Evolutionary conservation across 1,140 invertebrate genomes (phyloP).

Genomic region (Gonatopus flavifemur): DNA sequence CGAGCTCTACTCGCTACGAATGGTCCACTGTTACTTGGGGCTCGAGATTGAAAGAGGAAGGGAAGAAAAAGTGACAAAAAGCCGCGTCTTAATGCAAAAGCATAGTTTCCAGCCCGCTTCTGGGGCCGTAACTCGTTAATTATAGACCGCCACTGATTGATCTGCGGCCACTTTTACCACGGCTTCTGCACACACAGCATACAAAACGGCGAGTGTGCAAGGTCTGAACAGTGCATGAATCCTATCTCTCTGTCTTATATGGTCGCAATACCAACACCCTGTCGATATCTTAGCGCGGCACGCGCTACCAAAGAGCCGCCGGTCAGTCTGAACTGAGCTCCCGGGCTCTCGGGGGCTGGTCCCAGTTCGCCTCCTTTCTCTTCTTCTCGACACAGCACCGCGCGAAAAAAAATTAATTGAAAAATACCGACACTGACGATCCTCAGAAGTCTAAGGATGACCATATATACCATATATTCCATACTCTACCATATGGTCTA

Average conservation of each 20-base stretch:
- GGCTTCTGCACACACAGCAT: slow-evolving; percentile 16
- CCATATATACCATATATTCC: too few species aligned
- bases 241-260: background rate
- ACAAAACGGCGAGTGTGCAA: background rate
- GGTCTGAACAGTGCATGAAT: too few species aligned
- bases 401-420: slow-evolving; percentile 50
- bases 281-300: slow-evolving; percentile 47
- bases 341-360: too few species aligned
- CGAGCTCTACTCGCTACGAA: too few species aligned
- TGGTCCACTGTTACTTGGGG: too few species aligned
- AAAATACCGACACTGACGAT: slow-evolving; percentile 46
- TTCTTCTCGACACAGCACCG: too few species aligned
- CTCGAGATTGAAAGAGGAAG: too few species aligned
- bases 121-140: slow-evolving; percentile 55
- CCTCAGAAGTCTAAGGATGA: too few species aligned
- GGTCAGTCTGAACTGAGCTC: too few species aligned
- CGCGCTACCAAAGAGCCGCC: slow-evolving; percentile 31
- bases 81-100: slow-evolving; percentile 55
- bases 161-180: slow-evolving; percentile 41
- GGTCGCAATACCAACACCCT: slow-evolving; percentile 40
- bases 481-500: too few species aligned
- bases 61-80: slow-evolving; percentile 57
- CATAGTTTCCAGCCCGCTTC: too few species aligned
- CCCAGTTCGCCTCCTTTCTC: too few species aligned
- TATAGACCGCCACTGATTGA: slow-evolving; percentile 57